Percentiles rank a stretch among this genome's conserved stretches.
These are phyloP conservation scores for Sylvia atricapilla DNA, from an alignment of 2,113 vertebrate genomes.

Conservation along the genomic window DNA sequence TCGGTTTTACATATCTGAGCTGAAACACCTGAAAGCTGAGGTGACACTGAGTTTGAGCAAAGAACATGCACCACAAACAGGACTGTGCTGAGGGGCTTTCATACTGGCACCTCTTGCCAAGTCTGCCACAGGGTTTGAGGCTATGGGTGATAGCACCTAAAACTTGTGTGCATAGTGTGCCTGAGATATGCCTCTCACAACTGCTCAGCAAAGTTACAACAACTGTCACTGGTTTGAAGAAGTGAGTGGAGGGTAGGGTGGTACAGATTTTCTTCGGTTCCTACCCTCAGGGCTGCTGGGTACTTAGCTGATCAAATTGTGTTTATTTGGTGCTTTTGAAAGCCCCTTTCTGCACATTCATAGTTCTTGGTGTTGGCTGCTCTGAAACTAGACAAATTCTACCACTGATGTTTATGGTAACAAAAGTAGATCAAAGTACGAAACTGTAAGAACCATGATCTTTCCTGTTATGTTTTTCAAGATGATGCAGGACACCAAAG, in stretches of 20 bases:
- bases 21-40: not conserved
- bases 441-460: not conserved
- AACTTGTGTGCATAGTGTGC: not conserved
- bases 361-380: not conserved
- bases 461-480: not conserved
- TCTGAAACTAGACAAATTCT: not conserved
- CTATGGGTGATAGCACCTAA: not conserved
- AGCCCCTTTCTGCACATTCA: not conserved
- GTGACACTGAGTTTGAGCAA: not conserved
- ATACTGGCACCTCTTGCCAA: not conserved
- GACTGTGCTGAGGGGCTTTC: not conserved
- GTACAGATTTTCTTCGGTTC: not conserved
- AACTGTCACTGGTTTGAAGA: not conserved
- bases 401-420: rapidly evolving
- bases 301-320: not conserved
- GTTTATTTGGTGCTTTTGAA: not conserved
- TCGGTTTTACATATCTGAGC: not conserved
- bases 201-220: not conserved
- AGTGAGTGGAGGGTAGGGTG: not conserved
- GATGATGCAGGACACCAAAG: not conserved
- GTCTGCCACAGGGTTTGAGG: not conserved
- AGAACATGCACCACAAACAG: not conserved
- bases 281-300: not conserved
- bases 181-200: not conserved
- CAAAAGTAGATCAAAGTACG: not conserved